Percentiles rank a stretch among this genome's conserved stretches.
Evolutionary conservation across 2,797 vertebrate species (phyloP).

Genomic region (Chloroceryle amazona): DNA sequence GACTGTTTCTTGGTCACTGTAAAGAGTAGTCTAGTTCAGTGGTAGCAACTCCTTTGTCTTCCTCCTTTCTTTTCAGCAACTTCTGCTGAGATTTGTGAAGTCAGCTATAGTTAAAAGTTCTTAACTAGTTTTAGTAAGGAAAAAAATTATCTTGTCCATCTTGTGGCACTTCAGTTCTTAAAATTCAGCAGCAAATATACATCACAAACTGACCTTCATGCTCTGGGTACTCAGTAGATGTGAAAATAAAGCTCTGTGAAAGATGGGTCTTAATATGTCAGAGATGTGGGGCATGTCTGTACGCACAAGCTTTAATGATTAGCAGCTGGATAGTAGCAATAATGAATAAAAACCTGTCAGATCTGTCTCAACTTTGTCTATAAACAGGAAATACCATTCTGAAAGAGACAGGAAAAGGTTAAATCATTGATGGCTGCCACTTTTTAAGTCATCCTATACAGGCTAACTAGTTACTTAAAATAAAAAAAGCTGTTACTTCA

Average conservation of each 20-base stretch:
- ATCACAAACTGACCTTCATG: accelerated
- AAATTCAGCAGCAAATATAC: not conserved
- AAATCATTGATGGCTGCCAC: not conserved
- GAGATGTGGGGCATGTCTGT: not conserved
- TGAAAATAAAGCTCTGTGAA: not conserved
- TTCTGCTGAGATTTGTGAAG: not conserved
- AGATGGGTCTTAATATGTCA: not conserved
- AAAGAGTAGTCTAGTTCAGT: not conserved
- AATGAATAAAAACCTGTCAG: not conserved
- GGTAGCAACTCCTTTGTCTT: not conserved
- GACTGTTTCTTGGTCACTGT: not conserved
- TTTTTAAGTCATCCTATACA: not conserved
- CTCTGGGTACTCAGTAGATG: not conserved
- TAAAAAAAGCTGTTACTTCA: not conserved
- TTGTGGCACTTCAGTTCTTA: not conserved
- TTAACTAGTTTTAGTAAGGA: not conserved
- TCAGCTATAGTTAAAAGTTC: not conserved
- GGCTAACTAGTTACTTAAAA: not conserved
- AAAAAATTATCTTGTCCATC: not conserved
- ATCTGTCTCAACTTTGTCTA: not conserved
- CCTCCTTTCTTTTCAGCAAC: not conserved
- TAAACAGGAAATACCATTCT: not conserved
- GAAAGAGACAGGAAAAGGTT: not conserved
- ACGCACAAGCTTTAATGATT: not conserved
- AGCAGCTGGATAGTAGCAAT: not conserved